A percentile compares a stretch with the other conserved stretches of the same genome.
Conservation (phyloP, 2,113 vertebrate genomes). For the Naja naja region DNA sequence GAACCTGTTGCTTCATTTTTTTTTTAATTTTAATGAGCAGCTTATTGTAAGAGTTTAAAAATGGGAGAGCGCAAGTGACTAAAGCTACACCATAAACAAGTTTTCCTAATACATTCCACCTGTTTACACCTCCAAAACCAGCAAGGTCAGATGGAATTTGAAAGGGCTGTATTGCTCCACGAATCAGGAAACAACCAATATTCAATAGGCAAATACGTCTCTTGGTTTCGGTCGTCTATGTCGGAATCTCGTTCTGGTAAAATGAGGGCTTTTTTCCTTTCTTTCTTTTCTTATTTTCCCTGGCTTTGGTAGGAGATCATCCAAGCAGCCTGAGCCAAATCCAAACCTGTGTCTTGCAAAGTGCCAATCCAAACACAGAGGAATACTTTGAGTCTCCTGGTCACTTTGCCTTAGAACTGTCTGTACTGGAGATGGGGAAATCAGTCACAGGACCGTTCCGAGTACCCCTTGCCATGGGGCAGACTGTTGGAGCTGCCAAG, state of each 20-base stretch:
- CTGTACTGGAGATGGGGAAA: background rate
- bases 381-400: background rate
- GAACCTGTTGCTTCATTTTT: slow-evolving; percentile 68
- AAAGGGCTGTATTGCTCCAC: background rate
- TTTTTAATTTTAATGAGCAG: slow-evolving; percentile 68
- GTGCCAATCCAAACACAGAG: background rate
- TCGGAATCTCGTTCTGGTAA: background rate
- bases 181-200: slow-evolving; percentile 4
- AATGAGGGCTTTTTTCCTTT: background rate
- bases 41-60: slow-evolving; percentile 65
- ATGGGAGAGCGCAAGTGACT: slow-evolving; percentile 67
- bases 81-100: slow-evolving; percentile 65
- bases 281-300: too few species aligned
- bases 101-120: slow-evolving; percentile 72
- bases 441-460: background rate
- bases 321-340: background rate
- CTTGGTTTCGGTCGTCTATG: background rate
- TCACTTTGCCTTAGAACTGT: background rate
- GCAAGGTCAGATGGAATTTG: slow-evolving; percentile 56
- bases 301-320: background rate
- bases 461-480: background rate
- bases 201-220: background rate
- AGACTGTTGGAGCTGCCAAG: background rate
- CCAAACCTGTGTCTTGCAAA: too few species aligned
- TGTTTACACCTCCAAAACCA: slow-evolving; percentile 62